These are phyloP conservation scores for Ifrita kowaldi DNA, from an alignment of 2,113 vertebrate species.

Conservation along the genomic window DNA sequence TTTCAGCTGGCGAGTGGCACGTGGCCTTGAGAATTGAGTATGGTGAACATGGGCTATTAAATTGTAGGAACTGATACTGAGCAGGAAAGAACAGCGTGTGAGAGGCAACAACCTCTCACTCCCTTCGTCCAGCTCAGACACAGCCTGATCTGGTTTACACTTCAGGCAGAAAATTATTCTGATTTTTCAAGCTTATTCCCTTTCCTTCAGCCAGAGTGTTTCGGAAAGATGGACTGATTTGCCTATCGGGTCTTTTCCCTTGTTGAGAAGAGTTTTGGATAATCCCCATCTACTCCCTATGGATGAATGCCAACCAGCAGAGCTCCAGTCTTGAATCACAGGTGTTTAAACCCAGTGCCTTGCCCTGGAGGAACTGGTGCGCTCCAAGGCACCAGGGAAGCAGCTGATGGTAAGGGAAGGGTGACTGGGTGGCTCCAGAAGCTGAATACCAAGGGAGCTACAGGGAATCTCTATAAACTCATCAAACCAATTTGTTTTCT, in stretches of 20 bases:
- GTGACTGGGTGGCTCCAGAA: rapidly evolving
- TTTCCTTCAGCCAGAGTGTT: neutral
- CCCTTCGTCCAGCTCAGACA: neutral
- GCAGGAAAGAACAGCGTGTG: neutral
- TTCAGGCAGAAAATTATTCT: neutral
- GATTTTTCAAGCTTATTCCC: neutral
- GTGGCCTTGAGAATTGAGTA: neutral
- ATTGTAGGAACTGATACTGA: neutral
- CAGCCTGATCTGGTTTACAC: neutral
- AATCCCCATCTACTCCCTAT: neutral
- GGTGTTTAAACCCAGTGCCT: neutral
- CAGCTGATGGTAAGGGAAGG: neutral
- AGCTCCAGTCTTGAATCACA: neutral
- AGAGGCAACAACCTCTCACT: neutral
- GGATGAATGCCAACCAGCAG: neutral
- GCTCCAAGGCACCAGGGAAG: neutral
- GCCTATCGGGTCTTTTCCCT: neutral
- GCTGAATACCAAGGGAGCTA: neutral
- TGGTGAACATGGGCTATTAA: neutral
- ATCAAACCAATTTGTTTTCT: neutral
- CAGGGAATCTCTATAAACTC: neutral
- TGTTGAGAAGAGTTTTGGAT: neutral
- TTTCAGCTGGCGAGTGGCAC: neutral
- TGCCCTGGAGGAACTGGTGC: neutral
- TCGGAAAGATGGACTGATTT: neutral